Conservation (phyloP, 2,888 invertebrate species). For the Cryptophagus acutangulus region DNA sequence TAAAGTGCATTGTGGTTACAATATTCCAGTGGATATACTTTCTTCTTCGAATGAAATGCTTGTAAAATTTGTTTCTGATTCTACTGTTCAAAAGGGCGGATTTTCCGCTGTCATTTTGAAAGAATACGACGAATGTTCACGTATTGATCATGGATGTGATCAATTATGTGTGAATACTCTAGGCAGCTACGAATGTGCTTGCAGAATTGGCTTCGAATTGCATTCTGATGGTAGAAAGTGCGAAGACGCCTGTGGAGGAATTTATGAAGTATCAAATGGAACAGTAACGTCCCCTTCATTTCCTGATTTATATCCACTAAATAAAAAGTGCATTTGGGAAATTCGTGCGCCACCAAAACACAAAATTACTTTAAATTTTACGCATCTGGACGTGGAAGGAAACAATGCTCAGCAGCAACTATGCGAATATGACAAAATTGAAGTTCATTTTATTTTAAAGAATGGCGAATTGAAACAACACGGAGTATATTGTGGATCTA, state of each 20-base stretch:
- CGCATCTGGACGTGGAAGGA: conserved; percentile 96
- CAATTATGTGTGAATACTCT: conserved; percentile 92
- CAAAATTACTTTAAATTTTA: conserved; percentile 93
- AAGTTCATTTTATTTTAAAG: conserved; percentile 74
- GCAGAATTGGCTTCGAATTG: conserved; percentile 91
- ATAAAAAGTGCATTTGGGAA: conserved; percentile 98
- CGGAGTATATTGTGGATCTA: conserved; percentile 83
- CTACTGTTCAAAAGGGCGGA: conserved; percentile 95
- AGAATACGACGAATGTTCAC: conserved; percentile 94
- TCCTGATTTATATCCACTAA: conserved; percentile 88
- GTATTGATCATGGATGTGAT: conserved; percentile 87
- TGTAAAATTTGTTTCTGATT: conserved; percentile 94
- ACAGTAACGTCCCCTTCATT: conserved; percentile 95
- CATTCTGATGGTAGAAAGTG: conserved; percentile 97
- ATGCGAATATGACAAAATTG: conserved; percentile 95
- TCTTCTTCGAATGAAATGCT: conserved; percentile 86
- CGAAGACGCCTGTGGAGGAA: conserved; percentile 97
- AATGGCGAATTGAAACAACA: conserved; percentile 78
- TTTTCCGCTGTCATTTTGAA: conserved; percentile 96
- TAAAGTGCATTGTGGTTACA: conserved; percentile 92
- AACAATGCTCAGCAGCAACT: conserved; percentile 82
- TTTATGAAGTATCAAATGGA: conserved; percentile 76
- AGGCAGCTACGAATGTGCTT: conserved; percentile 84
- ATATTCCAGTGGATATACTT: conserved; percentile 87
- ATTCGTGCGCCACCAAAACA: conserved; percentile 90